A percentile compares a stretch with the other conserved stretches of the same genome.
Evolutionary conservation across 2,113 vertebrate genomes (phyloP).

Genomic region (Probosciger aterrimus): DNA sequence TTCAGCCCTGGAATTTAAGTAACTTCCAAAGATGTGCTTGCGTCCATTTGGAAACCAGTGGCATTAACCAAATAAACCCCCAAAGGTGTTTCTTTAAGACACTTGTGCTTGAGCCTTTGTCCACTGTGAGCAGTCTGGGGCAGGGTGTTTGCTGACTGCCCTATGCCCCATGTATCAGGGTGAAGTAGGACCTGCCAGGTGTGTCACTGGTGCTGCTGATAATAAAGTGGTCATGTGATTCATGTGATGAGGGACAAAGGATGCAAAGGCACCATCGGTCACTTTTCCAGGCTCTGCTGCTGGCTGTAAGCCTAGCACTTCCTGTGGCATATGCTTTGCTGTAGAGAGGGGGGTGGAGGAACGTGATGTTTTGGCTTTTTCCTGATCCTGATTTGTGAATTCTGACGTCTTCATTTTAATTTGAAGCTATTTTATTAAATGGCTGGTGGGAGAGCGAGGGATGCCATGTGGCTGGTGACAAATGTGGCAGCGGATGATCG

Average conservation of each 20-base stretch:
- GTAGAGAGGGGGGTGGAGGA: not conserved
- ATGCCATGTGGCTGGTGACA: not conserved
- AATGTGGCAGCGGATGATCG: not conserved
- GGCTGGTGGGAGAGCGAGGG: not conserved
- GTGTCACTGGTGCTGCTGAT: not conserved
- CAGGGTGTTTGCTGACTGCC: not conserved
- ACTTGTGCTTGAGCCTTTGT: not conserved
- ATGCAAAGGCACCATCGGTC: not conserved
- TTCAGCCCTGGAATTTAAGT: not conserved
- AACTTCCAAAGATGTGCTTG: not conserved
- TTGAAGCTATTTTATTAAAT: not conserved
- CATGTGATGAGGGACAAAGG: not conserved
- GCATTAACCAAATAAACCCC: not conserved
- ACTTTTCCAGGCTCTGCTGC: not conserved
- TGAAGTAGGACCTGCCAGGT: not conserved
- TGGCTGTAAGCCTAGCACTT: not conserved
- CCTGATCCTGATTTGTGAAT: not conserved
- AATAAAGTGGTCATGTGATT: not conserved
- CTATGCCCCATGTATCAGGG: rapidly evolving
- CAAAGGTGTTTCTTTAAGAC: not conserved
- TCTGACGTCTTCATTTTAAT: not conserved
- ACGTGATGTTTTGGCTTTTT: not conserved
- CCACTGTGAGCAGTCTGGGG: not conserved
- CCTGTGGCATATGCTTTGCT: rapidly evolving
- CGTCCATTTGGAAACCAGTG: not conserved